Evolutionary conservation across 1,140 invertebrate species (phyloP).

Genomic region (Eumaeus atala): DNA sequence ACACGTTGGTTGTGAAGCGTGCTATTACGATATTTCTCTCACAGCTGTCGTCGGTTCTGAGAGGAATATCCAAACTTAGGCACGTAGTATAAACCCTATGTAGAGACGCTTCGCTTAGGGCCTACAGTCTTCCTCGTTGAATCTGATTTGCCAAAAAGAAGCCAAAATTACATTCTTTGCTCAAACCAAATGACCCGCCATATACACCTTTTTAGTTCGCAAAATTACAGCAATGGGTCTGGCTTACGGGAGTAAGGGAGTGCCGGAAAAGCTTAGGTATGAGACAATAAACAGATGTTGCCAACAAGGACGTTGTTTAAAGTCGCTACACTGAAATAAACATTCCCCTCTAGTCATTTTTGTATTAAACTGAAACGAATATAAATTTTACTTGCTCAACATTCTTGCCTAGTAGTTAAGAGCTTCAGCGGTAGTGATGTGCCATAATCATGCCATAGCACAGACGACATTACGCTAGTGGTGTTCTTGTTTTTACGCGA

Average conservation of each 20-base stretch:
- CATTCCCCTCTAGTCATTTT: conserved; percentile 71
- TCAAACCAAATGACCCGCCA: conserved; percentile 33
- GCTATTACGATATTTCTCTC: conserved; percentile 54
- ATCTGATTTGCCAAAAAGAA: conserved; percentile 61
- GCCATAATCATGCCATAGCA: conserved; percentile 55
- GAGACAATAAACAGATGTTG: conserved; percentile 66
- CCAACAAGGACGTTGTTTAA: conserved; percentile 50
- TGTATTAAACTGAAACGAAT: conserved; percentile 17
- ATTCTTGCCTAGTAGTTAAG: conserved; percentile 55
- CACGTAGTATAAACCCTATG: conserved; percentile 61
- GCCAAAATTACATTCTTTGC: conserved; percentile 57
- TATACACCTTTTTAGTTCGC: background rate
- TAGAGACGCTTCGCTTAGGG: conserved; percentile 66
- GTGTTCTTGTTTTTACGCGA: conserved; percentile 36
- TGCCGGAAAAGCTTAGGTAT: conserved; percentile 52
- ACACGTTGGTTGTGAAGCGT: conserved; percentile 71
- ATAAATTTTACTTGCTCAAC: conserved; percentile 51
- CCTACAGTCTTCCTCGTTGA: conserved; percentile 55
- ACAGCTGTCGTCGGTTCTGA: conserved; percentile 32
- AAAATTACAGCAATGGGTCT: background rate
- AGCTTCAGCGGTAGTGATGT: conserved; percentile 55
- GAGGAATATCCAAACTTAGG: conserved; percentile 51
- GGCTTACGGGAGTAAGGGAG: conserved; percentile 10
- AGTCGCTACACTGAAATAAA: conserved; percentile 48
- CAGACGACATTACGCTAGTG: conserved; percentile 31